phyloP scores from a whole-genome alignment of 1,140 invertebrate species.

The Cataglyphis hispanica region DNA sequence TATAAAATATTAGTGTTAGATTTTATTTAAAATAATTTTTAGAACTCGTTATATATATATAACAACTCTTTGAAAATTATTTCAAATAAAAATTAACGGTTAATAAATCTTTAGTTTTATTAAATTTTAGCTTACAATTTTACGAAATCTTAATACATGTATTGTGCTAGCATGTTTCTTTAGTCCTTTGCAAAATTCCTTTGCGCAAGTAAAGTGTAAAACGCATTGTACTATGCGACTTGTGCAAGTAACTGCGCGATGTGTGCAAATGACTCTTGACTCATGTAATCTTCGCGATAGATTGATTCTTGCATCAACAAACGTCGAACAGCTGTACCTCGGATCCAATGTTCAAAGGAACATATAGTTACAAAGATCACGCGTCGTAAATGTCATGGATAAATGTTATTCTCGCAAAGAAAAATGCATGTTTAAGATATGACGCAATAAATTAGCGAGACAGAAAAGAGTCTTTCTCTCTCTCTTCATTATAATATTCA shows the following conservation, averaged over 20 bases:
- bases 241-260: constrained; percentile 21
- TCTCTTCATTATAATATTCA: constrained; percentile 1
- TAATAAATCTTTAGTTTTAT: too few species aligned
- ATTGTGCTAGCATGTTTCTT: neutral
- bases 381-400: constrained; percentile 27
- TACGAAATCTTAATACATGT: neutral
- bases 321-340: constrained; percentile 5
- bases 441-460: constrained; percentile 3
- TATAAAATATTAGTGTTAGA: neutral
- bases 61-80: too few species aligned
- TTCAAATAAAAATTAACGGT: too few species aligned
- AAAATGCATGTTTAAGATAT: neutral
- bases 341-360: constrained; percentile 4
- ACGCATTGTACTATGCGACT: neutral
- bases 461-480: too few species aligned
- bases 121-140: neutral
- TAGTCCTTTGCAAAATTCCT: neutral
- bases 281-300: neutral
- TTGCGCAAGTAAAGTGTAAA: neutral
- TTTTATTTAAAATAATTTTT: neutral
- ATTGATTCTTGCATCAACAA: constrained; percentile 31
- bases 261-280: constrained; percentile 36
- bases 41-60: neutral
- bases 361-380: constrained; percentile 16
- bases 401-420: neutral